Percentiles rank a stretch among this genome's conserved stretches.
Evolutionary conservation across 1,140 invertebrate species (phyloP).

Genomic region (Drosophila takahashii): DNA sequence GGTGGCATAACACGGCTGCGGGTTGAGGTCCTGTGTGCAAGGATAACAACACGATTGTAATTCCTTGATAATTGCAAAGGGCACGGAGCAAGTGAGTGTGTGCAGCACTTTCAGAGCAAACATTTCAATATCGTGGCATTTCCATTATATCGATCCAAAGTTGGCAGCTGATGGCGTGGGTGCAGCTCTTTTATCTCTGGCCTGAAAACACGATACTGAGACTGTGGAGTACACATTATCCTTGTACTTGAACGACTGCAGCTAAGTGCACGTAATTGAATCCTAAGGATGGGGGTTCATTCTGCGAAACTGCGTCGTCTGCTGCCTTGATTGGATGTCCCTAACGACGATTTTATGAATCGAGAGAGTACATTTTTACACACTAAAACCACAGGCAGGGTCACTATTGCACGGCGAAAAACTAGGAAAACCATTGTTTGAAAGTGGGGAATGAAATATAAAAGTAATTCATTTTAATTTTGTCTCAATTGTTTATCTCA

Average conservation of each 20-base stretch:
- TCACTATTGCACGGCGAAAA: not conserved
- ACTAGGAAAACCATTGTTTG: not conserved
- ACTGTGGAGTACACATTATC: constrained; percentile 58
- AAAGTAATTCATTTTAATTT: too few relatives aligned
- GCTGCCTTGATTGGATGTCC: constrained; percentile 38
- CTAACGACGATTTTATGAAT: constrained; percentile 56
- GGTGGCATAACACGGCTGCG: constrained; percentile 25
- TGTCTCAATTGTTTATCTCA: too few relatives aligned
- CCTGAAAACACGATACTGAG: constrained; percentile 17
- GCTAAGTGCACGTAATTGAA: constrained; percentile 77
- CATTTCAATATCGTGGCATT: constrained; percentile 80
- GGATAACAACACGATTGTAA: constrained; percentile 58
- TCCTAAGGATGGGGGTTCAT: constrained; percentile 45
- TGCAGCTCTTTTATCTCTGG: constrained; percentile 34
- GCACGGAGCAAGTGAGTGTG: constrained; percentile 43
- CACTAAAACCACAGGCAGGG: constrained; percentile 9
- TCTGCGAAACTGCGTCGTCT: constrained; percentile 39
- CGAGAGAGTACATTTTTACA: not conserved
- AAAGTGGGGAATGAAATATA: too few relatives aligned
- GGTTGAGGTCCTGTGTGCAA: constrained; percentile 30
- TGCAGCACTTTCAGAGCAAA: constrained; percentile 26
- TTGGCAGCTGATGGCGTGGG: constrained; percentile 32
- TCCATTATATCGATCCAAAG: constrained; percentile 73
- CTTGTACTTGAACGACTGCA: constrained; percentile 79
- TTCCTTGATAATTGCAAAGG: constrained; percentile 69